Conservation (phyloP, 64 coral and sea anemone genomes). For the Pachyseris speciosa region DNA sequence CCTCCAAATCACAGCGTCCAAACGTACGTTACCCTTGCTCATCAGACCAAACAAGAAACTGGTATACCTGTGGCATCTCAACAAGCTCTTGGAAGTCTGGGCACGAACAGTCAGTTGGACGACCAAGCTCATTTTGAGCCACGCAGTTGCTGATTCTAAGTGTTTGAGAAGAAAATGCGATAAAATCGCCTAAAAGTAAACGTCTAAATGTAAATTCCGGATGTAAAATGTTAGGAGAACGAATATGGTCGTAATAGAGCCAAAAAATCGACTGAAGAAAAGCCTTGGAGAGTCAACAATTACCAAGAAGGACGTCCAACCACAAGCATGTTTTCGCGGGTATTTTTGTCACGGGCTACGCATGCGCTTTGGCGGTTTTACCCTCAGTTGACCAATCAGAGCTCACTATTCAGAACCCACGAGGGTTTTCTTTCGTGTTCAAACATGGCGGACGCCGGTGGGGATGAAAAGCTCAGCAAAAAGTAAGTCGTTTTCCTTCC, state of each 20-base stretch:
- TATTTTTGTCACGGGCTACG: conserved; percentile 44
- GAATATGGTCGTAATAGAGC: neutral
- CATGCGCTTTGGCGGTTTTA: conserved; percentile 63
- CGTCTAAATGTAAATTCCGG: neutral
- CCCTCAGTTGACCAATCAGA: conserved; percentile 73
- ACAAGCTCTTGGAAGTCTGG: neutral
- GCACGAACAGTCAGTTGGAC: neutral
- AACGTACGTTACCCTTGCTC: too few species aligned
- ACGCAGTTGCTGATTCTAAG: neutral
- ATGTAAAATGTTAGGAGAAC: neutral
- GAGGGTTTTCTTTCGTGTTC: conserved; percentile 35
- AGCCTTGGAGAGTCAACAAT: neutral
- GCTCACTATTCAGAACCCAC: conserved; percentile 18
- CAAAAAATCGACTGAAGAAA: neutral
- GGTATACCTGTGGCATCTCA: neutral
- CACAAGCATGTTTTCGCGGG: conserved; percentile 39
- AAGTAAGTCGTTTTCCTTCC: conserved; percentile 58
- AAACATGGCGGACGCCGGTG: conserved; percentile 87
- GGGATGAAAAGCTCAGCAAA: conserved; percentile 92
- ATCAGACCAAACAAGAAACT: neutral
- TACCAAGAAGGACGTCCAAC: neutral
- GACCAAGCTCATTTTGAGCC: neutral
- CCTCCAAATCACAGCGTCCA: too few species aligned
- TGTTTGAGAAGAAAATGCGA: neutral
- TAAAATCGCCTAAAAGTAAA: neutral